Conservation (phyloP, 2,888 invertebrate genomes). For the Camponotus fellah region DNA sequence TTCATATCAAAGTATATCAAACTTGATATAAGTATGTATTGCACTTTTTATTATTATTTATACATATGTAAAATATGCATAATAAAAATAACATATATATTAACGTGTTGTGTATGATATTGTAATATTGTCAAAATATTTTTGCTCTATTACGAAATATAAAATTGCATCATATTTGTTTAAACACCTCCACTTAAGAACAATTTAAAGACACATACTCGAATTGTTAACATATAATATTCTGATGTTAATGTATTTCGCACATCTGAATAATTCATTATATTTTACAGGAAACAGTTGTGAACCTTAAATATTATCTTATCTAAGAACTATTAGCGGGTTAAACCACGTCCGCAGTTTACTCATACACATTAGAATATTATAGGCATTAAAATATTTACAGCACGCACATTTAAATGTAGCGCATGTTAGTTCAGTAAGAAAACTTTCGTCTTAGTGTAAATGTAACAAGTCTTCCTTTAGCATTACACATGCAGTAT, state of each 20-base stretch:
- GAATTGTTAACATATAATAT: not conserved
- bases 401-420: not conserved
- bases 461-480: not conserved
- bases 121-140: not conserved
- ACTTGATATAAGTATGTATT: not conserved
- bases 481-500: constrained; percentile 23
- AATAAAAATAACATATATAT: not conserved
- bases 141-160: not conserved
- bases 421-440: not conserved
- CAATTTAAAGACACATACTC: not conserved
- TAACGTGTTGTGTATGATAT: not conserved
- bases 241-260: not conserved
- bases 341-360: constrained; percentile 31
- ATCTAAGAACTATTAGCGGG: constrained; percentile 23
- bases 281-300: constrained; percentile 2
- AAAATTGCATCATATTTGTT: not conserved
- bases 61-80: not conserved
- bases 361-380: not conserved
- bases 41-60: not conserved
- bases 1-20: not conserved
- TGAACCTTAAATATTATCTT: constrained; percentile 30
- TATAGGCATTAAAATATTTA: constrained; percentile 3
- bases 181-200: not conserved
- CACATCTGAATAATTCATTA: not conserved
- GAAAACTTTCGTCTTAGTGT: not conserved